Evolutionary conservation across 2,113 vertebrate species (phyloP), one percentile per base, ranked within the genome.

Genomic region (Martes martes): DNA sequence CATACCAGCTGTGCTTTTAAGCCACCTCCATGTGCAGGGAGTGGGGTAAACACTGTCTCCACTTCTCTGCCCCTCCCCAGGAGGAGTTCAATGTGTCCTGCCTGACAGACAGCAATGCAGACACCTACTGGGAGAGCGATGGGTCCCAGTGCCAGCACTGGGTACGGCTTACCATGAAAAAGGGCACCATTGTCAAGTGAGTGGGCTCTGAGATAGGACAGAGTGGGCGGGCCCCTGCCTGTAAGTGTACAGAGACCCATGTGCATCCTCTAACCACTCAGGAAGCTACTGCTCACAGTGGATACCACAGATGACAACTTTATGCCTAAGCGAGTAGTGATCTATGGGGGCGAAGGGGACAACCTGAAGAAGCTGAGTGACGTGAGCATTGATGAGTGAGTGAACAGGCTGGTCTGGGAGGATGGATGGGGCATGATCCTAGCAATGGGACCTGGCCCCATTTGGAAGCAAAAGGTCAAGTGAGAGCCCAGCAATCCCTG

Each of bases 91-190:
- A 99, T 24, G 99, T 99, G 63, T 99, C 99, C 47, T 99, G 99
- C 96, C 98, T 99, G 98, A 99, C 99, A 0, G 99, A 99, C 69
- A 99, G 99, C 79, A 99, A 99, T 0, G 99, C 98, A 0, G 99
- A 99, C 97, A 99, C 99, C 0, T 99, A 99, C 98, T 99, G 99
- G 99, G 99, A 99, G 98, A 99, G 99, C 1, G 99, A 99, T 11
- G 99, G 99, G n/a, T 99, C 99, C 98, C 99, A 99, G 98, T 99
- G 99, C 86, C 99, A 99, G 97, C 99, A 99, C 98, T 99, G 99
- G 99, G 99, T 99, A 97, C 99, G 99, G 39, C 99, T 99, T 96
- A 99, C 99, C 83, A 99, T 99, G 99, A 99, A 99, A 99, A 99
- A 99, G 98, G 99, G 99, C 98, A 99, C 99, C 33, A 99, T 99